phyloP scores from a whole-genome alignment of 2,113 vertebrate genomes.

The Rousettus leschenaultii region DNA sequence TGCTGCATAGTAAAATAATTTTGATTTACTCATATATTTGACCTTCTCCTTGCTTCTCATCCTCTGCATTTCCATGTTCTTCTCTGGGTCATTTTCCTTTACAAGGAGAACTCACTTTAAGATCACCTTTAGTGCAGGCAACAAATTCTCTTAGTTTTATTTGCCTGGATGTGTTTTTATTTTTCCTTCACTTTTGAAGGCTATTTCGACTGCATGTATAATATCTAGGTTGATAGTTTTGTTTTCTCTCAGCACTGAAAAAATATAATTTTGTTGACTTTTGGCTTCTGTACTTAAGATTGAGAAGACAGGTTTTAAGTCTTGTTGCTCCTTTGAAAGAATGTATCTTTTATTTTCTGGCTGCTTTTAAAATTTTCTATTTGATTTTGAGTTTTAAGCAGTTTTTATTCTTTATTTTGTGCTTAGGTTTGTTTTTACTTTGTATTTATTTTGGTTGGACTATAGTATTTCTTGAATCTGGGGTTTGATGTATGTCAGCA shows the following conservation, averaged over 20 bases:
- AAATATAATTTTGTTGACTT: not conserved
- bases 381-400: not conserved
- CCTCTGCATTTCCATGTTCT: not conserved
- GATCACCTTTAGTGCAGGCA: not conserved
- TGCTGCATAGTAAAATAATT: not conserved
- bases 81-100: not conserved
- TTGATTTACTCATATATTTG: not conserved
- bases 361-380: not conserved
- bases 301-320: not conserved
- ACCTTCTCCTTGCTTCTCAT: not conserved
- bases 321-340: not conserved
- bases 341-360: not conserved
- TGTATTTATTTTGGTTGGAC: not conserved
- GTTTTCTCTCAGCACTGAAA: not conserved
- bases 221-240: not conserved
- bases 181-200: conserved; percentile 22
- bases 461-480: not conserved
- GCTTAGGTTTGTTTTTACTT: not conserved
- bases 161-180: not conserved
- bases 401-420: not conserved
- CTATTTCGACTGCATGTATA: not conserved
- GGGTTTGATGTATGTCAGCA: not conserved
- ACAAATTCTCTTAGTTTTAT: not conserved
- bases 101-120: not conserved
- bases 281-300: not conserved